A percentile compares a stretch with the other conserved stretches of the same genome.
Conservation (phyloP, 2,797 vertebrate genomes). For the Protonibea diacanthus region DNA sequence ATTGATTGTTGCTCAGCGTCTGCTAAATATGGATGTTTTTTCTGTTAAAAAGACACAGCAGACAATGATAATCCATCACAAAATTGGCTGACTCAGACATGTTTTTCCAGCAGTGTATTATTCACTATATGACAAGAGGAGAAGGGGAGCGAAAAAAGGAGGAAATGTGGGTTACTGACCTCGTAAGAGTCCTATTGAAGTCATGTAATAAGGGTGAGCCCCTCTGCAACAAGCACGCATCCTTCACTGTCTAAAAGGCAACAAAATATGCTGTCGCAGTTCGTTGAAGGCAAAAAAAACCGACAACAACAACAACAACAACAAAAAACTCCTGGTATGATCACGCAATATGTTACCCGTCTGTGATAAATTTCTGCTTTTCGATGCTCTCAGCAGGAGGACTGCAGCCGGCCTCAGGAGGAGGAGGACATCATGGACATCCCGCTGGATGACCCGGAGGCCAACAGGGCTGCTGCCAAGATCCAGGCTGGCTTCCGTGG, state of each 20-base stretch:
- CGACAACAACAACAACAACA: background rate
- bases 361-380: slow-evolving; percentile 19
- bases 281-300: slow-evolving; percentile 24
- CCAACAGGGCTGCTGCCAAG: slow-evolving; percentile 97
- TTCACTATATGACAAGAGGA: slow-evolving; percentile 17
- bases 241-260: slow-evolving; percentile 13
- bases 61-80: background rate
- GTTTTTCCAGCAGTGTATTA: slow-evolving; percentile 24
- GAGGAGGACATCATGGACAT: slow-evolving; percentile 99
- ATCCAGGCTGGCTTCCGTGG: slow-evolving; percentile 99
- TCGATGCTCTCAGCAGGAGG: slow-evolving; percentile 84
- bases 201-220: slow-evolving; percentile 35
- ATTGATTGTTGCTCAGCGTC: background rate
- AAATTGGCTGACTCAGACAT: slow-evolving; percentile 36
- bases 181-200: slow-evolving; percentile 40
- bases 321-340: slow-evolving; percentile 13
- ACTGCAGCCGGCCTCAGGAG: slow-evolving; percentile 91
- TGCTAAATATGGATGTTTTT: background rate
- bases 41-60: background rate
- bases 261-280: slow-evolving; percentile 45
- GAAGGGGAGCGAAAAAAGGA: slow-evolving; percentile 10
- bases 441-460: slow-evolving; percentile 95
- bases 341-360: slow-evolving; percentile 13
- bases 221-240: slow-evolving; percentile 24
- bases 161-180: slow-evolving; percentile 46